Conservation (phyloP, 2,888 invertebrate species). For the Rotaria sp. region DNA sequence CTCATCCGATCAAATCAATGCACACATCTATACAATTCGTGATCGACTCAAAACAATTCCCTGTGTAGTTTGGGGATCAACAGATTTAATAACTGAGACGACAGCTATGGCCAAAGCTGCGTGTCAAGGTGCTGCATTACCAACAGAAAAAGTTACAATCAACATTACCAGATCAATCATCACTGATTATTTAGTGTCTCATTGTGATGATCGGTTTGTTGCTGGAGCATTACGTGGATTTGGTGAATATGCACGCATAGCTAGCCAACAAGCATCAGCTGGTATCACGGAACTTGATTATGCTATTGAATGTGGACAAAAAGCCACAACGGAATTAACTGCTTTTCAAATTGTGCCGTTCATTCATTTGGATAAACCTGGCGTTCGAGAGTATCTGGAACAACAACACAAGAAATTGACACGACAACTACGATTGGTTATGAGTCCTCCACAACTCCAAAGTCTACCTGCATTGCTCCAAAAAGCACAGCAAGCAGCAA, state of each 20-base stretch:
- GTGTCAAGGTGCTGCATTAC: not conserved
- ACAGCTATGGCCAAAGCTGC: not conserved
- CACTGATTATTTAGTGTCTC: not conserved
- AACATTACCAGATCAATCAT: not conserved
- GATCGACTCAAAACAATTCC: not conserved
- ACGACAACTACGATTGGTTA: not conserved
- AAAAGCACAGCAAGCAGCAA: not conserved
- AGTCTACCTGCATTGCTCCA: not conserved
- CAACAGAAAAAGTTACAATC: not conserved
- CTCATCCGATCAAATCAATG: not conserved
- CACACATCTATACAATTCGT: not conserved
- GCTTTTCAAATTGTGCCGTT: not conserved
- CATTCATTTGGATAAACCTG: not conserved
- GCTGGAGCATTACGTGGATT: not conserved
- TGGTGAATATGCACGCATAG: not conserved
- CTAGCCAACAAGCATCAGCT: not conserved
- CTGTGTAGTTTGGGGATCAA: not conserved
- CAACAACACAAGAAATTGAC: not conserved
- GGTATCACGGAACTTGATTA: not conserved
- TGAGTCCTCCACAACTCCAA: not conserved
- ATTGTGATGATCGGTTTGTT: not conserved
- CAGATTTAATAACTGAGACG: not conserved
- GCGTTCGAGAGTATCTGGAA: not conserved
- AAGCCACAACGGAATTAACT: not conserved
- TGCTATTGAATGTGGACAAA: not conserved